These are phyloP conservation scores for Rhabdophis nuchalis DNA, from an alignment of 2,797 vertebrate species.

Conservation along the genomic window DNA sequence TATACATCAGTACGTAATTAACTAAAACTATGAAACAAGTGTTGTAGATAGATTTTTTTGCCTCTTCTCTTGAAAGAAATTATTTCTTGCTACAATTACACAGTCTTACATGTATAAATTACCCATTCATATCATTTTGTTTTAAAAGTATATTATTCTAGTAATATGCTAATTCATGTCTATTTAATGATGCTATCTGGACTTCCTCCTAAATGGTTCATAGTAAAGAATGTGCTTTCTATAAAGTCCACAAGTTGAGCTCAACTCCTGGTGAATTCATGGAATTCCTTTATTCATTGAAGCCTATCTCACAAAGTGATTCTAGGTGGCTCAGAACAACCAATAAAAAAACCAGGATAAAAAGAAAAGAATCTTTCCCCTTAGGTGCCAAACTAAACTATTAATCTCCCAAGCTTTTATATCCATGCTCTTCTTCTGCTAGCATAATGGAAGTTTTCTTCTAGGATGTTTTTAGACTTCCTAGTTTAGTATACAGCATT, in stretches of 20 bases:
- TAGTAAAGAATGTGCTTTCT: constrained; percentile 2
- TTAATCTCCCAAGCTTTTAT: not conserved
- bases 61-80: not conserved
- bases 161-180: not conserved
- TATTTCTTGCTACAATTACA: not conserved
- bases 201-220: not conserved
- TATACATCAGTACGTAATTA: not conserved
- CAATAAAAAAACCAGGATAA: not conserved
- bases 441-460: not conserved
- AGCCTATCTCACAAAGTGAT: not conserved
- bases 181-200: not conserved
- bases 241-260: not conserved
- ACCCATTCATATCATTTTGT: not conserved
- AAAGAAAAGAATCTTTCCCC: not conserved
- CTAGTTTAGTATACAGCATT: not conserved
- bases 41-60: not conserved
- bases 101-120: not conserved
- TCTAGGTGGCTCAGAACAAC: not conserved
- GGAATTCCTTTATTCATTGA: not conserved
- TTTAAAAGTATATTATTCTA: not conserved
- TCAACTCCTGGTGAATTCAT: not conserved
- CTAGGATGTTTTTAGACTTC: not conserved
- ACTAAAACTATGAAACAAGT: not conserved
- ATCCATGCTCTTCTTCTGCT: not conserved
- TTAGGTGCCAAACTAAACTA: not conserved